Conservation (phyloP, 2,888 invertebrate species). For the Drosophila testacea region DNA sequence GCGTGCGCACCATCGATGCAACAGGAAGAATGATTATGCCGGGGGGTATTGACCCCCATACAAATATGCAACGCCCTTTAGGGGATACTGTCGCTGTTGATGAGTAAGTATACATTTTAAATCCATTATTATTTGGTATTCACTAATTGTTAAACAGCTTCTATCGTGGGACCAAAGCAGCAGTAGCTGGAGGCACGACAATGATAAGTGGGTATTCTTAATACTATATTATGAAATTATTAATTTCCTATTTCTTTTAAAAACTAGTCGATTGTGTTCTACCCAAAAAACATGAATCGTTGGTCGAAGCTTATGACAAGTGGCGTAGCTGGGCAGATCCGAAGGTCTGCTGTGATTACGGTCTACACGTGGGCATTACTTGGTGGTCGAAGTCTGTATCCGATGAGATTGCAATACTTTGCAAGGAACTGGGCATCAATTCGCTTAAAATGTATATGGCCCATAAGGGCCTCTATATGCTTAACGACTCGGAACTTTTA, state of each 20-base stretch:
- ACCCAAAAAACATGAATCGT: constrained; percentile 92
- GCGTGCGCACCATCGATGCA: constrained; percentile 96
- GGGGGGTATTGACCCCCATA: constrained; percentile 98
- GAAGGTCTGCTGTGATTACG: constrained; percentile 99
- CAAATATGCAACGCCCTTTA: constrained; percentile 96
- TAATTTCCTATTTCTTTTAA: neutral
- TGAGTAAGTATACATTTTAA: constrained; percentile 86
- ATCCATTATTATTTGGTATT: neutral
- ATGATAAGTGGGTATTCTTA: constrained; percentile 92
- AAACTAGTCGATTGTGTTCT: constrained; percentile 93
- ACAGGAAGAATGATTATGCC: constrained; percentile 96
- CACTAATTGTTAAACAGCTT: constrained; percentile 86
- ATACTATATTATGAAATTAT: neutral
- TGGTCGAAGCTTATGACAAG: constrained; percentile 95
- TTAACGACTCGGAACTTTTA: constrained; percentile 95
- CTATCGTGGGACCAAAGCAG: constrained; percentile 98
- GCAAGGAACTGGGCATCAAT: constrained; percentile 94
- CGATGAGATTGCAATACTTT: constrained; percentile 95
- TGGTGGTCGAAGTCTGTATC: constrained; percentile 93
- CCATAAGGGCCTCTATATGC: constrained; percentile 95
- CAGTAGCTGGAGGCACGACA: constrained; percentile 98
- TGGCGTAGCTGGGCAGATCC: constrained; percentile 96
- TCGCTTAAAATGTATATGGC: constrained; percentile 99
- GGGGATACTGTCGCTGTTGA: constrained; percentile 95
- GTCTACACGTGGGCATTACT: constrained; percentile 95